Evolutionary conservation across 2,113 vertebrate genomes (phyloP).

Genomic region (Phylloscopus trochiloides): DNA sequence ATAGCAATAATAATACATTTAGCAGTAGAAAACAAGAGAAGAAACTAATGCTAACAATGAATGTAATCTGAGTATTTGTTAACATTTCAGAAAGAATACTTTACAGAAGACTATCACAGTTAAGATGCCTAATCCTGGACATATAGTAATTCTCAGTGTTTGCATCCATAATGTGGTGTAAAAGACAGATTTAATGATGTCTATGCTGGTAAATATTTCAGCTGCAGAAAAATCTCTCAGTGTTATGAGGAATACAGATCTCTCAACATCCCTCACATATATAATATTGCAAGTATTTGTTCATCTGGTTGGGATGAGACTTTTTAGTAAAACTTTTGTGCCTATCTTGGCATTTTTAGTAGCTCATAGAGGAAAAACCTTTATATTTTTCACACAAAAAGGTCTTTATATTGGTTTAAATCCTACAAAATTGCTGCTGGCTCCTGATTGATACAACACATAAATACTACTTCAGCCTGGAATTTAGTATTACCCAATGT

Average conservation of each 20-base stretch:
- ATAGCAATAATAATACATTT: not conserved
- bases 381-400: not conserved
- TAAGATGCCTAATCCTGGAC: not conserved
- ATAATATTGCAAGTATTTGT: conserved; percentile 48
- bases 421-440: conserved; percentile 11
- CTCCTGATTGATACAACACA: not conserved
- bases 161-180: not conserved
- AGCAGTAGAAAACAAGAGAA: not conserved
- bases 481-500: not conserved
- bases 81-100: not conserved
- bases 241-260: not conserved
- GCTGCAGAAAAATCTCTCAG: conserved; percentile 1
- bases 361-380: not conserved
- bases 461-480: conserved; percentile 8
- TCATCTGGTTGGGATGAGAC: not conserved
- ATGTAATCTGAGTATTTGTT: not conserved
- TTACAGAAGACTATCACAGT: not conserved
- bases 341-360: conserved; percentile 15
- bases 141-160: not conserved
- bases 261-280: conserved; percentile 5
- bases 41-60: not conserved
- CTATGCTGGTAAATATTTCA: conserved; percentile 7
- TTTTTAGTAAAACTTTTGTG: conserved; percentile 16
- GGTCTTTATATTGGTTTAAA: conserved; percentile 39
- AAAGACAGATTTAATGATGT: conserved; percentile 20